Evolutionary conservation across 2,113 vertebrate genomes (phyloP), one percentile per base, ranked within the genome.

Genomic region (Natator depressus): DNA sequence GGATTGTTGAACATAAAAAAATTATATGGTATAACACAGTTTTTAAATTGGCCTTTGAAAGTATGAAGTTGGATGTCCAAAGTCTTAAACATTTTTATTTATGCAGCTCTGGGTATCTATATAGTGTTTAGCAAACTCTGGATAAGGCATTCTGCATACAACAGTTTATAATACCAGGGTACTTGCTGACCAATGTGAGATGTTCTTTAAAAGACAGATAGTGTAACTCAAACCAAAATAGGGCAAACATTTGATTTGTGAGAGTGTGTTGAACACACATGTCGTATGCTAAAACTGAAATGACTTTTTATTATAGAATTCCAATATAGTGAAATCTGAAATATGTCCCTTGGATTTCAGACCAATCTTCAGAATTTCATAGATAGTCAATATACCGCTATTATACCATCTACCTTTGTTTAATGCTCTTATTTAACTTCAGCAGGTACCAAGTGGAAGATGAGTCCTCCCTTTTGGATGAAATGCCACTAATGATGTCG

Each of bases 401-500:
- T 78, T 82, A 80, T 85, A 75, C 85, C 85, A 91, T 6, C 46
- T 94, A 20, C 19, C 19, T 89, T 92, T 88, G 89, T 80, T 80
- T 90, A 84, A 6, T 90, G 10, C 3, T 82, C 78, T 82, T 51
- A 78, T 96, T 88, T 69, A 7, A 46, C 89, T 86, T 93, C 88
- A 6, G 20, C 96, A 99, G 99, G 96, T 99, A 99, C 97, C 99
- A 99, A 65, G 91, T 98, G 49, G 99, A 99, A 98, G 99, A 99
- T 98, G 99, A 99, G 79, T 97, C 98, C 25, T 99, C 99, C 12
- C 99, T 98, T 98, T 97, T 99, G 98, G 99, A 99, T 93, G 99
- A 99, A 97, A 99, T 99, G 99, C 99, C 99, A 17, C 96, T 99
- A 59, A 99, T 99, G 99, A 99, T 99, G 99, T 99, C 99, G 72